Conservation (phyloP, 2,113 vertebrate genomes). For the Oreochromis niloticus region DNA sequence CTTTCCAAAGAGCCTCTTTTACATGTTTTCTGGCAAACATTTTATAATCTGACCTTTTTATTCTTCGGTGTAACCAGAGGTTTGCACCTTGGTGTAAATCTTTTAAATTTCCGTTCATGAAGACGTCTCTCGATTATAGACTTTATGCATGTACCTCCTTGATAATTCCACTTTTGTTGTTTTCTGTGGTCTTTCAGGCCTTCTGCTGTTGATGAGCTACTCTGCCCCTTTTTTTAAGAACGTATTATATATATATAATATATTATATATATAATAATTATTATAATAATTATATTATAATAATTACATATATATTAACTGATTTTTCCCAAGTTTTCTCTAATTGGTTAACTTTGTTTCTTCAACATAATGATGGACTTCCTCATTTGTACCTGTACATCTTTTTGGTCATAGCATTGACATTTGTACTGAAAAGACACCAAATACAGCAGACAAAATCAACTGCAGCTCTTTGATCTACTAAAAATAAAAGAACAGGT, state of each 20-base stretch:
- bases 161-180: background rate
- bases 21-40: background rate
- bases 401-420: too few relatives aligned
- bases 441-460: too few relatives aligned
- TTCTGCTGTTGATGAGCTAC: background rate
- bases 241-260: background rate
- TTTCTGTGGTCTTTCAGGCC: background rate
- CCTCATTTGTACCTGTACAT: too few relatives aligned
- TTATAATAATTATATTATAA: too few relatives aligned
- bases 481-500: too few relatives aligned
- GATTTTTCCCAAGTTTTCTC: background rate
- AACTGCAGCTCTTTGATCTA: too few relatives aligned
- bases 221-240: background rate
- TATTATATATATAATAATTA: too few relatives aligned
- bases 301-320: background rate
- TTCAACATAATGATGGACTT: too few relatives aligned
- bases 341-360: background rate
- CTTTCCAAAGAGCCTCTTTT: background rate
- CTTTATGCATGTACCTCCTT: background rate
- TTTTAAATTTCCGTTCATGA: background rate
- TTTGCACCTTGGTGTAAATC: background rate
- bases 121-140: background rate
- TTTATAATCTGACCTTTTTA: background rate
- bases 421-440: too few relatives aligned
- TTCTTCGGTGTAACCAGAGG: background rate